Base-by-base conservation (phyloP, 2,113 vertebrate genomes). In the Pygoscelis adeliae region DNA sequence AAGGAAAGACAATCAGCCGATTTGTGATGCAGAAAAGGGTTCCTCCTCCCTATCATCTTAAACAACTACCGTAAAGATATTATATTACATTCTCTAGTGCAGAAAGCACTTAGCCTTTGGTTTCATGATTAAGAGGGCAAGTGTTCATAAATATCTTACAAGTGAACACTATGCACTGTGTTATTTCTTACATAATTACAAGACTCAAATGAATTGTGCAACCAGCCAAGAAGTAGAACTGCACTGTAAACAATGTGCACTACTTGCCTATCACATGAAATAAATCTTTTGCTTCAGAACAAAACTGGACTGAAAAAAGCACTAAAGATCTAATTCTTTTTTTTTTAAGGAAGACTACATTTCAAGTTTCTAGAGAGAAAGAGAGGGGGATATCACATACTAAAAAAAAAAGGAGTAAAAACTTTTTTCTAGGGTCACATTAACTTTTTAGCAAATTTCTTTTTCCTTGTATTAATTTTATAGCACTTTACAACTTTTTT, bases 141-240 rank as follows among this genome's bases (percentile, higher is more conserved):
- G 26, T n/a, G 18, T 52, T 92, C 90, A 96, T 89, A 93, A 93
- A 76, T 91, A 82, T 36, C 46, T 83, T 83, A 62, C 23, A 81
- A 93, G 19, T 36, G 40, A 96, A 87, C 23, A 87, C 18, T 36
- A 49, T 14, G 42, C 22, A 40, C 21, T 56, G 30, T 50, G 49
- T 63, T 89, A 87, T 53, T 88, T 73, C 36, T 82, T 82, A 92
- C 15, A 25, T 58, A 89, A 86, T 84, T 49, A 87, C 40, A 76
- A 84, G 29, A 52, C 56, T 87, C 59, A 81, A 78, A 50, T 29
- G 36, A 72, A 47, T 56, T 86, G n/a, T 74, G 38, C 44, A 91
- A 34, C 55, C 10, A 34, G 63, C 25, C 22, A 85, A 56, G 73
- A 88, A 74, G 40, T 61, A 10, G 20, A 93, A 83, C 25, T 83